Percentiles rank a stretch among this genome's conserved stretches.
These are phyloP conservation scores for Gila robusta DNA, from an alignment of 2,797 vertebrate species.

Conservation along the genomic window DNA sequence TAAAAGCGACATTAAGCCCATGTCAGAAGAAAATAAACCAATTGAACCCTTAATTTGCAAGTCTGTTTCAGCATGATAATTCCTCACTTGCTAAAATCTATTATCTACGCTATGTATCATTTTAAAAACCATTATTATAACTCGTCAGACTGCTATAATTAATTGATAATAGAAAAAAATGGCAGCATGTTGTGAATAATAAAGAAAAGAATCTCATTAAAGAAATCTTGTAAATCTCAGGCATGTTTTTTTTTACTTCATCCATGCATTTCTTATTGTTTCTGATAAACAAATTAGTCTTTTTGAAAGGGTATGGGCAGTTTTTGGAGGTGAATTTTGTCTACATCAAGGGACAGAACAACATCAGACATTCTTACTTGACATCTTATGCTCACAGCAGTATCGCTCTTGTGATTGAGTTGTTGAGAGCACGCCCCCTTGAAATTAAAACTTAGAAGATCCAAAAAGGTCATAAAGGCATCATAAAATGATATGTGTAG, in stretches of 20 bases:
- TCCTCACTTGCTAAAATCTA: neutral
- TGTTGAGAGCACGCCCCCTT: no score
- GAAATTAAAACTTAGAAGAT: no score
- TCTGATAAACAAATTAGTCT: neutral
- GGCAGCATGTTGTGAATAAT: neutral
- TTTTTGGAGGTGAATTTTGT: neutral
- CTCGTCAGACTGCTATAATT: neutral
- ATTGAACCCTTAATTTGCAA: neutral
- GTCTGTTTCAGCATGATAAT: neutral
- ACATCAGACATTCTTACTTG: neutral
- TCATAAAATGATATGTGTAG: no score
- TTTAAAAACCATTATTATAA: neutral
- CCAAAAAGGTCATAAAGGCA: no score
- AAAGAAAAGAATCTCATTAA: neutral
- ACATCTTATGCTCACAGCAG: neutral
- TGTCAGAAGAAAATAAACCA: neutral
- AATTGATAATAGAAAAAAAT: neutral
- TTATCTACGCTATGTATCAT: neutral
- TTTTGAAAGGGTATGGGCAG: neutral
- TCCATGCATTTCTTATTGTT: neutral
- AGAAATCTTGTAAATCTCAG: neutral
- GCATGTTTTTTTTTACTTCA: no score
- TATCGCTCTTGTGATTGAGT: neutral
- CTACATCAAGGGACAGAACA: neutral
- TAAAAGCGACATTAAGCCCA: neutral